Conservation (phyloP, 1,140 invertebrate genomes). For the Neoseiulus cucumeris region DNA sequence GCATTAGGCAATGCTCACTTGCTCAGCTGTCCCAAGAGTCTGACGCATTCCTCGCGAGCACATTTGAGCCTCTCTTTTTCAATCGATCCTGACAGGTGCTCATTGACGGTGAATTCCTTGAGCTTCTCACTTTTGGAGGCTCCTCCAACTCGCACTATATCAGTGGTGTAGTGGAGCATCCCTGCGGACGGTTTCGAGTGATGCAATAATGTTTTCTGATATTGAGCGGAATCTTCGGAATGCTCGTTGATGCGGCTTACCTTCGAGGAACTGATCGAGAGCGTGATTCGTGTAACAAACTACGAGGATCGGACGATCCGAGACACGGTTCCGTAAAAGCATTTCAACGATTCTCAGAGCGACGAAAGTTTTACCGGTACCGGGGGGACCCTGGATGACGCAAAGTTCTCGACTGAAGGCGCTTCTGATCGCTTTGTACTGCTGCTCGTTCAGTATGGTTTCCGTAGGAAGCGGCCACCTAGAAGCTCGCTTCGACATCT, state of each 20-base stretch:
- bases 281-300: conserved; percentile 77
- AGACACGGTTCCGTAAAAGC: neutral
- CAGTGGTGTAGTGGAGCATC: conserved; percentile 28
- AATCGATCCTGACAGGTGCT: neutral
- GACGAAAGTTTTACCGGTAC: neutral
- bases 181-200: no score
- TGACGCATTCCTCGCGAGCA: no score
- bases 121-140: conserved; percentile 37
- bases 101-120: conserved; percentile 12
- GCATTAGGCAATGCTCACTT: no score
- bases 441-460: neutral
- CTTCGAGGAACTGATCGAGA: conserved; percentile 65
- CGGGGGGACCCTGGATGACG: neutral
- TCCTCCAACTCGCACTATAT: conserved; percentile 50
- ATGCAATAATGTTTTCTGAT: no score
- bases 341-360: neutral
- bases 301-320: conserved; percentile 40
- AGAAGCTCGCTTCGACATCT: no score
- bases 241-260: no score
- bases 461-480: neutral
- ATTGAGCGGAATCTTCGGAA: no score
- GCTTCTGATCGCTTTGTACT: neutral
- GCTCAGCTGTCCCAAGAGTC: no score
- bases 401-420: neutral
- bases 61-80: no score